Percentiles rank a stretch among this genome's conserved stretches.
phyloP scores from a whole-genome alignment of 1,140 invertebrate genomes.

The Tetranychus cinnabarinus region DNA sequence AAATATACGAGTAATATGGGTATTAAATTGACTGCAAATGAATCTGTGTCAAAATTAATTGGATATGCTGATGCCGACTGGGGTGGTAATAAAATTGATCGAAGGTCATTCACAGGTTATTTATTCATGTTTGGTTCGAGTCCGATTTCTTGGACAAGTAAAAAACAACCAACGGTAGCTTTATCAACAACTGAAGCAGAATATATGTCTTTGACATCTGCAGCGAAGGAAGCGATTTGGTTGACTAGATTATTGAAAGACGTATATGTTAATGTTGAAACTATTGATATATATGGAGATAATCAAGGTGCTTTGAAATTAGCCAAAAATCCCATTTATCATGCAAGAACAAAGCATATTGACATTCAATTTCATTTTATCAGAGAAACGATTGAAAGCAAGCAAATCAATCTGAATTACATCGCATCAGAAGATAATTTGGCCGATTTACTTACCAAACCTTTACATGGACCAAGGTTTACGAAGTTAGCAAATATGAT shows the following conservation, averaged over 20 bases:
- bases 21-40: not conserved
- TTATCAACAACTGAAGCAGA: conserved; percentile 20
- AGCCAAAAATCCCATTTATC: conserved; percentile 10
- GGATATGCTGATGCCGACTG: conserved; percentile 6
- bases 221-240: conserved; percentile 18
- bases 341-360: conserved; percentile 16
- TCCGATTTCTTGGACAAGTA: conserved; percentile 16
- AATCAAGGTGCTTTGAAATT: conserved; percentile 16
- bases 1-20: conserved; percentile 16
- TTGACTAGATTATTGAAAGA: conserved; percentile 5
- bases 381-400: conserved; percentile 18
- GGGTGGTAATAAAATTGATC: conserved; percentile 3
- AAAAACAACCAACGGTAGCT: conserved; percentile 16
- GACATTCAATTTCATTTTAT: conserved; percentile 17
- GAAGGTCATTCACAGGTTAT: not conserved
- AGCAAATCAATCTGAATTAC: conserved; percentile 12
- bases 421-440: not conserved
- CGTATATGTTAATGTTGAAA: not conserved
- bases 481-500: not conserved
- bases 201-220: conserved; percentile 19
- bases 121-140: conserved; percentile 14
- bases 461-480: not conserved
- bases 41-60: too few species aligned
- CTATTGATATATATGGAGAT: conserved; percentile 6
- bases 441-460: conserved; percentile 11